phyloP scores from a whole-genome alignment of 2,888 invertebrate genomes.

The Agrotis clavis region DNA sequence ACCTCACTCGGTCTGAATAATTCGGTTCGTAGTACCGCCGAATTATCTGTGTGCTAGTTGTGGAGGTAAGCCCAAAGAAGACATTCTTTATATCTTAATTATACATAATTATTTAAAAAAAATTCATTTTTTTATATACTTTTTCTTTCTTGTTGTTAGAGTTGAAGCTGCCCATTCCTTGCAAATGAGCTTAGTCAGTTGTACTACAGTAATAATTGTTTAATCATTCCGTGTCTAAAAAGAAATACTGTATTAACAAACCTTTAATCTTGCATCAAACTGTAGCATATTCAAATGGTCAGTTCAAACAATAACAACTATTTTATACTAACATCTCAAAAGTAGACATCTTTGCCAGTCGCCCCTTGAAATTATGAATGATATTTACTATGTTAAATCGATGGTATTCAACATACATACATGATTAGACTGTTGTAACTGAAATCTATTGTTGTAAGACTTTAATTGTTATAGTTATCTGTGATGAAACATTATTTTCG shows the following conservation, averaged over 20 bases:
- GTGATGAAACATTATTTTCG: conserved; percentile 75
- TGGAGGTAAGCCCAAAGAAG: too few relatives aligned
- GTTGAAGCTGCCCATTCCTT: conserved; percentile 17
- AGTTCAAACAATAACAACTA: conserved; percentile 44
- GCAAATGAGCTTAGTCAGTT: conserved; percentile 41
- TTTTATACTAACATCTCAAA: conserved; percentile 38
- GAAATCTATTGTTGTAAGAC: conserved; percentile 61
- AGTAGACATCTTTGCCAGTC: conserved; percentile 26
- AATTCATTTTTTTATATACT: background rate
- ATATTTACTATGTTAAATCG: conserved; percentile 53
- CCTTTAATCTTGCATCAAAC: conserved; percentile 39
- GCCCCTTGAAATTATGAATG: conserved; percentile 59
- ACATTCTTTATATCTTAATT: too few relatives aligned
- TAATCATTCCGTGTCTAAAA: conserved; percentile 37
- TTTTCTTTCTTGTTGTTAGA: background rate
- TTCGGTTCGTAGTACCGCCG: background rate
- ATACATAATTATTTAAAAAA: background rate
- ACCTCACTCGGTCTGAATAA: background rate
- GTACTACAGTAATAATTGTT: conserved; percentile 21
- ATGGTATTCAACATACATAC: conserved; percentile 39
- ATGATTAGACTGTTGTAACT: conserved; percentile 59
- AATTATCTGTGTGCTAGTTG: background rate
- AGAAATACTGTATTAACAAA: conserved; percentile 40
- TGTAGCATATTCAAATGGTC: conserved; percentile 49
- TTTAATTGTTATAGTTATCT: conserved; percentile 73